These are phyloP conservation scores for Myrmophylax atrothorax DNA, from an alignment of 2,113 vertebrate genomes.

Conservation along the genomic window DNA sequence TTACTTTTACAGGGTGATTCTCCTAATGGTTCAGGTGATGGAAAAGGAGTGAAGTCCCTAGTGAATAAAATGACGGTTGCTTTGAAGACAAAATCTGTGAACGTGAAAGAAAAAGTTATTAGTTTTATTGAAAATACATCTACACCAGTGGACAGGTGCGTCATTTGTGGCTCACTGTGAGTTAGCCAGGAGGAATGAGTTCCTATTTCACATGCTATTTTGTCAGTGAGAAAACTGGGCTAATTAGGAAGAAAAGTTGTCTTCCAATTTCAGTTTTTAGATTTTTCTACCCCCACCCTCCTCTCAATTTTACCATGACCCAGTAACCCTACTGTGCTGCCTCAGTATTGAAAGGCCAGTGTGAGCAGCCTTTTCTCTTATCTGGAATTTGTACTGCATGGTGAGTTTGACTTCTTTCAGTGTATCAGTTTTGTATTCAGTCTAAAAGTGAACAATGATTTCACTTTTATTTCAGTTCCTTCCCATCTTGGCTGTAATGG, in stretches of 20 bases:
- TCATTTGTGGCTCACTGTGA: background rate
- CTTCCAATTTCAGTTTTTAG: background rate
- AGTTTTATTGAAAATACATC: constrained; percentile 99
- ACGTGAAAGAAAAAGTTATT: constrained; percentile 98
- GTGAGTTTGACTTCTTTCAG: background rate
- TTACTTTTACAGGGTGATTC: constrained; percentile 84
- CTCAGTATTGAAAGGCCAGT: background rate
- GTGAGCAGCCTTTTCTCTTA: background rate
- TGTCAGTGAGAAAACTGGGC: background rate
- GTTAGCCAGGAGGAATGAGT: background rate
- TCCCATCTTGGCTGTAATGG: background rate
- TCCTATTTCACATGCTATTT: background rate
- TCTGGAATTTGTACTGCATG: background rate
- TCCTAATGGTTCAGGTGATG: constrained; percentile 85
- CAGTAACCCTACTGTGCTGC: background rate
- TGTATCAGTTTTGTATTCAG: background rate
- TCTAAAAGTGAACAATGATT: background rate
- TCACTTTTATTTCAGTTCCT: background rate
- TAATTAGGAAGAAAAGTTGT: background rate
- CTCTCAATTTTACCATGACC: background rate
- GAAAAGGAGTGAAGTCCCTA: constrained; percentile 95
- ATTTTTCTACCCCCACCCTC: background rate
- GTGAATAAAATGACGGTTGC: constrained; percentile 99
- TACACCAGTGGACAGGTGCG: constrained; percentile 94
- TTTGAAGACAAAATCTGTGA: constrained; percentile 96